Evolutionary conservation across 1,140 invertebrate species (phyloP).

Genomic region (Lucilia cuprina): DNA sequence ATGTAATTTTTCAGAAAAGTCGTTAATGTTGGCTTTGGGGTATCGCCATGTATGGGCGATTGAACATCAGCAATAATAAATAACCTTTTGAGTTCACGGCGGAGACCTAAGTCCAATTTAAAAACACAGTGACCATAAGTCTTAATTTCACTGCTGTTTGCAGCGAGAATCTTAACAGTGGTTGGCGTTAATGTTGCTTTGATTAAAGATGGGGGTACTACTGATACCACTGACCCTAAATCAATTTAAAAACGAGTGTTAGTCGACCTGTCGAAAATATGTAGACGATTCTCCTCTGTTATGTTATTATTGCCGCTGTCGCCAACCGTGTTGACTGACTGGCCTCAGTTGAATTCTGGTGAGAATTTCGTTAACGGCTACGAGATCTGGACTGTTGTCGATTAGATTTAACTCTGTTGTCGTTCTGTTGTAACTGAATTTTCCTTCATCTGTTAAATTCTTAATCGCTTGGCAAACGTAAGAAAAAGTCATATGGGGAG

Average conservation of each 20-base stretch:
- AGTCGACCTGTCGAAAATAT: neutral
- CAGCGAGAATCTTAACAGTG: no score
- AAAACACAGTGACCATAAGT: no score
- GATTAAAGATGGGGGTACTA: no score
- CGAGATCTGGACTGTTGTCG: neutral
- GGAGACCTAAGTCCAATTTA: no score
- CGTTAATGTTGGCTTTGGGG: neutral
- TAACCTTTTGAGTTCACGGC: slow-evolving; percentile 50
- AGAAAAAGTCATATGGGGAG: neutral
- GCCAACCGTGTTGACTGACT: neutral
- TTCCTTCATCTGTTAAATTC: no score
- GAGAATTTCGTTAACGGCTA: neutral
- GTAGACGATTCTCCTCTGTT: neutral
- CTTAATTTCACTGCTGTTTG: no score
- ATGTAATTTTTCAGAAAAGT: slow-evolving; percentile 1
- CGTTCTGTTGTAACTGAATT: no score
- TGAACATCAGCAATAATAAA: slow-evolving; percentile 61
- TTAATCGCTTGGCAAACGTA: neutral
- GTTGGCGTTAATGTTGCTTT: no score
- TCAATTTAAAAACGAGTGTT: neutral
- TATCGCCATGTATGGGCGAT: slow-evolving; percentile 54
- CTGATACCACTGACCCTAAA: neutral
- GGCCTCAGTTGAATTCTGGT: neutral
- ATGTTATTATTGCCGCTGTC: neutral
- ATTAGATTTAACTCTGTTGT: neutral